Evolutionary conservation across 30 jellyfish, hydroid and myxozoan species (phyloP).

Genomic region (Mastigias papua): DNA sequence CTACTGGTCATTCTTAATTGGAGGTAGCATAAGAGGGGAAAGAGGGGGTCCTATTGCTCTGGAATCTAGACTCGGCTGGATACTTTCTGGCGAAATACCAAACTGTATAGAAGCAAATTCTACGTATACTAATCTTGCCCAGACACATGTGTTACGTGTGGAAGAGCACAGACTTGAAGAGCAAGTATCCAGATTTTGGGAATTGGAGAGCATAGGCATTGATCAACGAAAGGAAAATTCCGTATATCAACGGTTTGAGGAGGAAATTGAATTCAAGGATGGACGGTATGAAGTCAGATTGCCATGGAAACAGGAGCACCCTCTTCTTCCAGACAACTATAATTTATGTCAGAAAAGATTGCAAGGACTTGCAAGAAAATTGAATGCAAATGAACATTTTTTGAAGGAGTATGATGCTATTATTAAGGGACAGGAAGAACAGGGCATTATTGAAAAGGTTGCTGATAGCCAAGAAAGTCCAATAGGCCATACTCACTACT

Average conservation of each 20-base stretch:
- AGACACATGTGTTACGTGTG: constrained; percentile 13
- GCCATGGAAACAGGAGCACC: constrained; percentile 51
- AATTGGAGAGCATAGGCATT: constrained; percentile 29
- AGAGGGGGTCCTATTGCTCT: constrained; percentile 43
- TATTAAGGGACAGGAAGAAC: constrained; percentile 54
- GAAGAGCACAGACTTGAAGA: constrained; percentile 5
- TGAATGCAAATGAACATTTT: constrained; percentile 32
- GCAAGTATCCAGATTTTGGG: constrained; percentile 21
- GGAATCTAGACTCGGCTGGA: constrained; percentile 43
- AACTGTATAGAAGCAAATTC: neutral
- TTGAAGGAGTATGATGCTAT: constrained; percentile 39
- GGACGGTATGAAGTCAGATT: constrained; percentile 57
- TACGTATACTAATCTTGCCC: constrained; percentile 1
- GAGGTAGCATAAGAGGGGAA: constrained; percentile 29
- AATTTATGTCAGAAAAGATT: constrained; percentile 6
- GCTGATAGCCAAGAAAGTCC: constrained; percentile 3
- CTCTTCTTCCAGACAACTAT: constrained; percentile 47
- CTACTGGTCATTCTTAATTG: constrained; percentile 40
- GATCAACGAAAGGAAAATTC: neutral
- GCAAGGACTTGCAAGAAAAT: constrained; percentile 6
- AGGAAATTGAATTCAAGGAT: constrained; percentile 21
- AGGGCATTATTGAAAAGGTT: constrained; percentile 67
- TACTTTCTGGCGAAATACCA: constrained; percentile 27
- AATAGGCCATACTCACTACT: constrained; percentile 62
- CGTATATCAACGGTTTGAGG: constrained; percentile 20